These are phyloP conservation scores for Onychostruthus taczanowskii DNA, from an alignment of 2,113 vertebrate genomes.

Conservation along the genomic window DNA sequence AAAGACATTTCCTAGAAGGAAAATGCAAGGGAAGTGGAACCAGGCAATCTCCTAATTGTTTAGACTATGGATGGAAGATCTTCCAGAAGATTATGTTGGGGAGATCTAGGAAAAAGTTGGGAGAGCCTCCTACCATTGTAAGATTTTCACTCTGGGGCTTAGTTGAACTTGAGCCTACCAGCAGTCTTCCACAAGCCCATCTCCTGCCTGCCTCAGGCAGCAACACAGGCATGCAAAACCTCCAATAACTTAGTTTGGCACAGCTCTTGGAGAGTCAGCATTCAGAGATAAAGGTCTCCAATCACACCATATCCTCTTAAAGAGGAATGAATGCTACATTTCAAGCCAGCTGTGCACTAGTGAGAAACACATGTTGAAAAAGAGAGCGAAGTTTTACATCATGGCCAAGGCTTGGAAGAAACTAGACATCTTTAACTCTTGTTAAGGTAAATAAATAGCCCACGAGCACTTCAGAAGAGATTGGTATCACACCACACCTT, in stretches of 20 bases:
- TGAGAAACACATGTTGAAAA: not conserved
- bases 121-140: not conserved
- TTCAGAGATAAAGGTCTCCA: not conserved
- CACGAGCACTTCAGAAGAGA: not conserved
- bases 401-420: not conserved
- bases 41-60: not conserved
- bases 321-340: not conserved
- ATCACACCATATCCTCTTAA: not conserved
- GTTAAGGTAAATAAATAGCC: not conserved
- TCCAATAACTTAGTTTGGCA: not conserved
- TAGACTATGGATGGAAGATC: not conserved
- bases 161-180: not conserved
- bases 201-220: not conserved
- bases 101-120: not conserved
- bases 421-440: not conserved
- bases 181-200: not conserved
- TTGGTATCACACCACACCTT: not conserved
- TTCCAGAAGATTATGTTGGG: not conserved
- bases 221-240: not conserved
- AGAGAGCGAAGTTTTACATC: not conserved
- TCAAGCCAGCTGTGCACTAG: not conserved
- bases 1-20: not conserved
- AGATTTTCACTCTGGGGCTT: not conserved
- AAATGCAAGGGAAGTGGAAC: slow-evolving; percentile 14
- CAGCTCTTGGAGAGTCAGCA: not conserved